Evolutionary conservation across 2,797 vertebrate genomes (phyloP), one percentile per base, ranked within the genome.

Genomic region (Sitta carolinensis): DNA sequence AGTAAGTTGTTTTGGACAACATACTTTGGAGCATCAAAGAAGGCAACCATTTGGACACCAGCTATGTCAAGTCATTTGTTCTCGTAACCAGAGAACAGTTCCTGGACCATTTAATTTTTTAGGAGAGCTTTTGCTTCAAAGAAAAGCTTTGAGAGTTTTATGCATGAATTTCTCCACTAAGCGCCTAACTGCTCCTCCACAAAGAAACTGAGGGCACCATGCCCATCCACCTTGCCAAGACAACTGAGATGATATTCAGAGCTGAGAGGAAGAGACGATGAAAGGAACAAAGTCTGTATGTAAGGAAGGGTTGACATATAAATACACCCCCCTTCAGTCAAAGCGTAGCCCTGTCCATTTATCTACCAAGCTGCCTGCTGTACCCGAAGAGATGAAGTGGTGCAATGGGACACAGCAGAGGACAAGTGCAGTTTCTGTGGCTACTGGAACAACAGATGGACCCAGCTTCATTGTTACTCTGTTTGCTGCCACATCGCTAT

Each of bases 371-470:
- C 34, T 0, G 0, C 78, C 90, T 84, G 77, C 84, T 89, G 63
- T 51, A 92, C 26, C 67, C 38, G 38, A 84, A 79, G 45, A 89
- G 48, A 87, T 59, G 51, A 84, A 90, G 18, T 38, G 30, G 55
- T 76, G 36, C 74, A 82, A 8, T 34, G 67, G 45, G 59, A 93
- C 40, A 48, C 25, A 82, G 68, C 40, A 76, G 78, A 90, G 81
- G 86, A 70, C 70, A 82, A 84, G 19, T 2, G 55, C 57, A 55
- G 29, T 90, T 92, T 93, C 74, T 79, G 22, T 63, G 89, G 67
- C 77, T 84, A 82, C 51, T 87, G 67, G 32, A 93, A 90, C 69
- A 94, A 74, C 96, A 96, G 95, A 95, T 95, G 96, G 92, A 82
- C 45, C 32, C 54, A 87, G 74, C 81, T 93, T 79, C 94, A 69